These are phyloP conservation scores for Anas platyrhynchos DNA, from an alignment of 2,113 vertebrate species.

Conservation along the genomic window DNA sequence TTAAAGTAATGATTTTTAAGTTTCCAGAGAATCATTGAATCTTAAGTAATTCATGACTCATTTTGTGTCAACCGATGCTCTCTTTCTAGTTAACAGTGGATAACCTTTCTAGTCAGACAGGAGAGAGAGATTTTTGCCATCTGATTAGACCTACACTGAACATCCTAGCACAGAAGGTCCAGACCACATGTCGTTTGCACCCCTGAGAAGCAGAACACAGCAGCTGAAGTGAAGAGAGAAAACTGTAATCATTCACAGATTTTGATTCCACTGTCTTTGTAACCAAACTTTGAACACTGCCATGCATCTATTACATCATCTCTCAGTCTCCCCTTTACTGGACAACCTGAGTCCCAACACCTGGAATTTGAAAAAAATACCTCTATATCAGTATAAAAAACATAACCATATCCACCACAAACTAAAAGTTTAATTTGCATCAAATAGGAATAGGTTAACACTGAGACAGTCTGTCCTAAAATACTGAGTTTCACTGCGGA, in stretches of 20 bases:
- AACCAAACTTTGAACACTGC: too few species aligned
- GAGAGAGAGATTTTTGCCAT: background rate
- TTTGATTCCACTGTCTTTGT: background rate
- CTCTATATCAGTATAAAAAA: background rate
- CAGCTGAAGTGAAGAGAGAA: background rate
- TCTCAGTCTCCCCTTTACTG: background rate
- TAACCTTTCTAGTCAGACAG: background rate
- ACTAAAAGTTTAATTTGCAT: background rate
- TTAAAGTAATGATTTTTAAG: background rate
- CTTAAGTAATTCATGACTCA: background rate
- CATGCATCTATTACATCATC: background rate
- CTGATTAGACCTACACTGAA: background rate
- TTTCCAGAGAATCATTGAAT: background rate
- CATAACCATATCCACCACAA: background rate
- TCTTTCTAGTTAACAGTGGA: background rate
- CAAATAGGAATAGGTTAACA: background rate
- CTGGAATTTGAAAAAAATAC: background rate
- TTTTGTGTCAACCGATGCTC: background rate
- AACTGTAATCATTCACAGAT: background rate
- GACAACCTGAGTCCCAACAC: fast-evolving
- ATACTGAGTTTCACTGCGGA: background rate
- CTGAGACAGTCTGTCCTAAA: background rate
- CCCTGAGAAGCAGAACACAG: background rate
- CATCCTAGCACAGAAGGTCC: background rate
- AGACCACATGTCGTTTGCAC: background rate